These are phyloP conservation scores for Callinectes sapidus DNA, from an alignment of 2,888 invertebrate genomes.

Conservation along the genomic window DNA sequence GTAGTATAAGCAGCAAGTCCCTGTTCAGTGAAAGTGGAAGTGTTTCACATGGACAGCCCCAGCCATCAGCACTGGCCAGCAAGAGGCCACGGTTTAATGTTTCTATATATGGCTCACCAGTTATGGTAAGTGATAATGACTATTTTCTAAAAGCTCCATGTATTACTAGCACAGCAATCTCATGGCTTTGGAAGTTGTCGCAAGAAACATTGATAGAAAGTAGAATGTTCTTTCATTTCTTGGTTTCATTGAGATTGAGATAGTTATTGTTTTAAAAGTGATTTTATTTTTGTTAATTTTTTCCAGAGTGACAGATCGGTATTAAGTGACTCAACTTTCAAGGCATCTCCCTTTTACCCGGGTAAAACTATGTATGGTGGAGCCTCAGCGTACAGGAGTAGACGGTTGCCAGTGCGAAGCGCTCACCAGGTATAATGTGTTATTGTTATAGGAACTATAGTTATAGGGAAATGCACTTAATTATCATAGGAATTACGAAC, in stretches of 20 bases:
- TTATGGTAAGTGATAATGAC: conserved; percentile 45
- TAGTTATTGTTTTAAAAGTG: not conserved
- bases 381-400: conserved; percentile 68
- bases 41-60: conserved; percentile 43
- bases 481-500: not conserved
- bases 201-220: too few relatives aligned
- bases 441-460: not conserved
- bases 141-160: not conserved
- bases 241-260: not conserved
- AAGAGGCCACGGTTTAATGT: conserved; percentile 68
- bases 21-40: conserved; percentile 57
- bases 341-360: conserved; percentile 71
- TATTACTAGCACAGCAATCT: not conserved
- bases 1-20: conserved; percentile 60
- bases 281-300: not conserved
- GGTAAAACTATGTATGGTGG: conserved; percentile 72
- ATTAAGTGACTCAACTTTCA: conserved; percentile 66
- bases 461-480: not conserved
- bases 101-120: conserved; percentile 58
- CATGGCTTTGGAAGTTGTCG: too few relatives aligned
- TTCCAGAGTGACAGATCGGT: conserved; percentile 67
- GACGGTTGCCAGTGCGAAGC: conserved; percentile 48
- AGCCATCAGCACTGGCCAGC: conserved; percentile 60
- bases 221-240: too few relatives aligned
- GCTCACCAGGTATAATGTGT: conserved; percentile 36